Conservation (phyloP, 2,113 vertebrate genomes). For the Paramisgurnus dabryanus region DNA sequence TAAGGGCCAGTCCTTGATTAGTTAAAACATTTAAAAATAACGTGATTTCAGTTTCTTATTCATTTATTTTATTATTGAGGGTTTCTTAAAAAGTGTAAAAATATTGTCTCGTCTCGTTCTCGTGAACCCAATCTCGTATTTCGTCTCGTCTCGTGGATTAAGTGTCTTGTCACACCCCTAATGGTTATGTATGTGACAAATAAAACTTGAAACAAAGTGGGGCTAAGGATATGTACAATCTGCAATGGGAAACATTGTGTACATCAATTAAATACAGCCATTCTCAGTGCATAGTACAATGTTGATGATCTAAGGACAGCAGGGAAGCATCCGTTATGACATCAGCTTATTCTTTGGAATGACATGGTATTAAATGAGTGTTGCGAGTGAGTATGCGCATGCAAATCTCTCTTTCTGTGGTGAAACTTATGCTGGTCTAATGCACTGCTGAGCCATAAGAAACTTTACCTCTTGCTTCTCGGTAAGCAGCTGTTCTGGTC, state of each 20-base stretch:
- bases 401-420: background rate
- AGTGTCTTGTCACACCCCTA: no score
- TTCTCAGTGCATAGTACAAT: background rate
- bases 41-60: no score
- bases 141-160: no score
- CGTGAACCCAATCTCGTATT: no score
- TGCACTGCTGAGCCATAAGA: constrained; percentile 20
- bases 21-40: no score
- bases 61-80: no score
- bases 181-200: no score
- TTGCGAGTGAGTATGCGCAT: background rate
- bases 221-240: background rate
- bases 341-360: background rate
- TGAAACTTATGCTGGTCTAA: constrained; percentile 19
- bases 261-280: background rate
- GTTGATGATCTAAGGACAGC: background rate
- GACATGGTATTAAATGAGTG: background rate
- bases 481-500: constrained; percentile 6
- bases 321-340: background rate
- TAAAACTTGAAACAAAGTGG: background rate
- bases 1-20: no score
- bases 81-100: no score
- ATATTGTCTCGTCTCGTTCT: no score
- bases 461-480: constrained; percentile 2
- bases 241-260: background rate